phyloP scores from a whole-genome alignment of 2,113 vertebrate species.

The Rafetus swinhoei region DNA sequence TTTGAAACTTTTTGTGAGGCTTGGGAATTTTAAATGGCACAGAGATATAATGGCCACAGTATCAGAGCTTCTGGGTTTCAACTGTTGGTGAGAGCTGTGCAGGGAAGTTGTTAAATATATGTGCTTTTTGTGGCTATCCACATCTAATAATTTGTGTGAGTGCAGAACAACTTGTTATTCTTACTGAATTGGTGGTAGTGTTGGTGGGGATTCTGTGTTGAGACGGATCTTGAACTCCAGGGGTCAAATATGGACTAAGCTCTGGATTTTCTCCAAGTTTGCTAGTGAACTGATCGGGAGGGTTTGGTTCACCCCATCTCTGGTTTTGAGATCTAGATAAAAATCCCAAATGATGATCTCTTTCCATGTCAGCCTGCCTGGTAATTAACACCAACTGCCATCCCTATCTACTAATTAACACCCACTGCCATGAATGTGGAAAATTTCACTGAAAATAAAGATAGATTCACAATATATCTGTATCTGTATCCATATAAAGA shows the following conservation, averaged over 20 bases:
- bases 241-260: rapidly evolving
- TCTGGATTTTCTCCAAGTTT: not conserved
- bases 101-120: not conserved
- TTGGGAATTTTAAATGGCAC: not conserved
- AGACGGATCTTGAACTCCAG: not conserved
- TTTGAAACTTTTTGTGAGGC: not conserved
- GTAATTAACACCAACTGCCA: too few relatives aligned
- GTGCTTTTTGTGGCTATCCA: not conserved
- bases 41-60: not conserved
- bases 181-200: not conserved
- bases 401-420: not conserved
- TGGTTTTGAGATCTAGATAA: not conserved
- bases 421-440: not conserved
- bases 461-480: not conserved
- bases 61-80: not conserved
- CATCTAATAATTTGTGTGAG: not conserved
- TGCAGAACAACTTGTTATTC: not conserved
- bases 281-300: not conserved
- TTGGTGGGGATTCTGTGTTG: not conserved
- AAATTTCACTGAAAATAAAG: not conserved
- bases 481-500: too few relatives aligned
- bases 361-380: not conserved
- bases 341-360: not conserved
- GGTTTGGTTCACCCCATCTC: not conserved
- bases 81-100: not conserved